Base-by-base conservation (phyloP, 2,113 vertebrate genomes). In the Triplophysa siluroides region DNA sequence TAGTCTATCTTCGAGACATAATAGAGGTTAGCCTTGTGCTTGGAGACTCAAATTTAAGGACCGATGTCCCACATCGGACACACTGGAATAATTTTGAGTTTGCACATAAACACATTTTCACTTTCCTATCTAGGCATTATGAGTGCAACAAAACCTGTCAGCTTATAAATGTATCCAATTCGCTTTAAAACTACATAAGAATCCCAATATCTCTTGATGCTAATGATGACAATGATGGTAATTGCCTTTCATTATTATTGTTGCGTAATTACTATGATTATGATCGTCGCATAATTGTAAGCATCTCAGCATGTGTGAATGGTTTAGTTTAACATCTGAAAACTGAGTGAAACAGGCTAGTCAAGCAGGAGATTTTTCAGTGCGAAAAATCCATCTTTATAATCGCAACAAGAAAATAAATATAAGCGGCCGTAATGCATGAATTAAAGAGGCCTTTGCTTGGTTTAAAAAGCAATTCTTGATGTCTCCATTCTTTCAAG, bases 1-100 rank as follows among this genome's bases (percentile, higher is more conserved):
- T 76, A 87, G 81, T 85, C 16, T 13, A 38, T 79, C 54, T 4
- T 26, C 8, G 12, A 80, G 74, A 58, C 71, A 52, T 19, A 47
- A 45, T 11, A 9, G 41, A 41, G 38, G 76, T 47, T 19, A 69
- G 68, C 26, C 68, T 80, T 78, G 43, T 2, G n/a, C 5, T 13
- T 12, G 24, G 60, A 62, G 33, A 38, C 33, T 38, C 33, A 41
- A 23, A 72, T 38, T 18, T 8, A 73, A n/a, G 13, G 19, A 33
- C 4, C 5, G n/a, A 24, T 16, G 47, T 13, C 47, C 4, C 47
- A 50, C 9, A 12, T 50, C 14, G 1, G 21, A 10, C 5, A 16
- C 38, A 24, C 52, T 41, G 6, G 8, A 61, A n/a, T 6, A 0
- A 47, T 75, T 63, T 63, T 2, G 23, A 29, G 16, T 24, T 23